These are phyloP conservation scores for Echinarachnius parma DNA, from an alignment of 53 echinoderm and acorn worm genomes.

Conservation along the genomic window DNA sequence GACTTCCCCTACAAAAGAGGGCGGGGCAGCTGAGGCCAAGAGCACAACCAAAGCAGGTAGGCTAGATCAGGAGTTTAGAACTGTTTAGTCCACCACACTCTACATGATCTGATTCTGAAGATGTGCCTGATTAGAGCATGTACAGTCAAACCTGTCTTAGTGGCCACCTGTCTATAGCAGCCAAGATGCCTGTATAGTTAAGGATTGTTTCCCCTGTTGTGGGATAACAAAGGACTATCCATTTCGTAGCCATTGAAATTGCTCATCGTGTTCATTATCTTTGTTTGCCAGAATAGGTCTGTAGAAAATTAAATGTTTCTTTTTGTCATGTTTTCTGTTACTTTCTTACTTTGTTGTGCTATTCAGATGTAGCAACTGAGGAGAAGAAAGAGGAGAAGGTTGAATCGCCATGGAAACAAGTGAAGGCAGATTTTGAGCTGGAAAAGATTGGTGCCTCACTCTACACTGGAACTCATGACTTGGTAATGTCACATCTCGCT, in stretches of 20 bases:
- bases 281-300: not conserved
- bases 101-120: not conserved
- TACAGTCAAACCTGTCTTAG: too few species aligned
- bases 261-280: not conserved
- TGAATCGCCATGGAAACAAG: conserved; percentile 69
- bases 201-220: too few species aligned
- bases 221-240: too few species aligned
- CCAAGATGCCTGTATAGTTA: too few species aligned
- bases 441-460: conserved; percentile 73
- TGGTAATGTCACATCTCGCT: conserved; percentile 69
- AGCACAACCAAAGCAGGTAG: conserved; percentile 11
- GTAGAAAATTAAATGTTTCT: not conserved
- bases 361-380: conserved; percentile 11
- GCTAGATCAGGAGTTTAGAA: too few species aligned
- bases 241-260: too few species aligned
- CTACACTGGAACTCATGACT: conserved; percentile 75
- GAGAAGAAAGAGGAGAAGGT: conserved; percentile 50
- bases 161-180: too few species aligned
- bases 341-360: not conserved
- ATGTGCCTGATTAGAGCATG: too few species aligned
- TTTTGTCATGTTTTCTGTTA: not conserved
- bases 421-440: conserved; percentile 83
- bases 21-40: conserved; percentile 19
- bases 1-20: conserved; percentile 4
- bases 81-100: not conserved